Base-by-base conservation (phyloP, 1,140 invertebrate species). In the Leptinotarsa lineolata region DNA sequence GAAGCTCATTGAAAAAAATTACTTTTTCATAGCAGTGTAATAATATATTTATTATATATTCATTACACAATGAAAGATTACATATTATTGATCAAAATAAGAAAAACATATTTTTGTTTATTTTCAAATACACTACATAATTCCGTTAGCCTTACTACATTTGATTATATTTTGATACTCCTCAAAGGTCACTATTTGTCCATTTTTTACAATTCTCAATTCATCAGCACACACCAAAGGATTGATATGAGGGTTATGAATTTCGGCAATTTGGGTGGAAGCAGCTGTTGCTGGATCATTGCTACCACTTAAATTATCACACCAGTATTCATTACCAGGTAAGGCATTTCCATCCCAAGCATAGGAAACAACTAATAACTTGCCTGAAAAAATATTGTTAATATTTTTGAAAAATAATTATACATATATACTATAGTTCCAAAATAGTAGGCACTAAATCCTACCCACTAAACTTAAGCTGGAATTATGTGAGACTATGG, bases 331-430 rank as follows among this genome's bases (percentile, higher is more conserved):
- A 72, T 88, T 89, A 78, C 90, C 90, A 3, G 91, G 90, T 71
- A 90, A 85, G 2, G 90, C 86, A 78, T 92, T 92, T 15, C 89
- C 88, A 81, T 92, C 90, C 88, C 90, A 91, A 1, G 91, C 89
- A 76, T 92, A 92, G 1, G 88, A 90, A 6, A 90, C 65, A 24
- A 67, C 65, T 5, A 67, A 24, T 12, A 67, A 67, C 30, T 67
- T 67, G 16, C 18, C 64, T 66, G 18, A 66, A 66, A 15, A 54
- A 54, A 8, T 30, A 6, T 30, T 30, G 8, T 8, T 30, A 2
- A 11, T 30, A 8, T 11, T 30, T 8, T 30, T 8, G 30, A 8
- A 8, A 30, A 30, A 30, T 30, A 30, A 30, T 2, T 30, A 30
- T 30, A 30, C n/a, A n/a, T n/a, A n/a, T n/a, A n/a, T n/a, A n/a